A percentile compares a stretch with the other conserved stretches of the same genome.
Conservation (phyloP, 2,888 invertebrate genomes). For the Acholoe squamosa region DNA sequence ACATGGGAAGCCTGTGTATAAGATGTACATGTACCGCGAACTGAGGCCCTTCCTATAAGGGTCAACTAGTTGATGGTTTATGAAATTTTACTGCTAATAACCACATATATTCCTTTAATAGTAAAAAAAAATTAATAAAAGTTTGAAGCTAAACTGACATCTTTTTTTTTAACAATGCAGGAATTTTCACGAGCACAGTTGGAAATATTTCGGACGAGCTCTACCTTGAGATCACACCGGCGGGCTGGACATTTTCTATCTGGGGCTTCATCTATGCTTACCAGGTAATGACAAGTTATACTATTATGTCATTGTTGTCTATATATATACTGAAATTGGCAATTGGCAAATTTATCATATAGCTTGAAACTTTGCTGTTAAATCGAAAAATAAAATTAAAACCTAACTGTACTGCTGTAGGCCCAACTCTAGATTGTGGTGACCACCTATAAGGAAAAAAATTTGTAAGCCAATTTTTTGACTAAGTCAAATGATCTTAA, state of each 20-base stretch:
- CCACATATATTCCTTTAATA: no score
- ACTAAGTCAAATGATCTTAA: no score
- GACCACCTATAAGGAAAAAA: not conserved
- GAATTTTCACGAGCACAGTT: constrained; percentile 72
- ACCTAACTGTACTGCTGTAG: not conserved
- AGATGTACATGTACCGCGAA: no score
- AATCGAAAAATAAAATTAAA: not conserved
- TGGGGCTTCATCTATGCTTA: constrained; percentile 78
- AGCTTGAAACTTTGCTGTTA: not conserved
- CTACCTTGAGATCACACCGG: constrained; percentile 75
- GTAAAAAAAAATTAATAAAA: no score
- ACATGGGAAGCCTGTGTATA: no score
- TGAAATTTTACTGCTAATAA: no score
- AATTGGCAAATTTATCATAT: not conserved
- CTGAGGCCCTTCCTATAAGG: no score
- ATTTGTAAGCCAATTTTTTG: not conserved
- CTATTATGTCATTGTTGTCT: not conserved
- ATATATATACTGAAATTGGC: not conserved
- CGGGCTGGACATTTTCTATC: constrained; percentile 78
- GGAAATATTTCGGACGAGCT: constrained; percentile 74
- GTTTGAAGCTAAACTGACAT: no score
- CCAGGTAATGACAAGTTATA: constrained; percentile 64
- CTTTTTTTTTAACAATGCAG: no score
- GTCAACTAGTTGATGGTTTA: no score
- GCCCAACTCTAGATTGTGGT: not conserved